Evolutionary conservation across 2,113 vertebrate genomes (phyloP).

Genomic region (Chinchilla lanigera): DNA sequence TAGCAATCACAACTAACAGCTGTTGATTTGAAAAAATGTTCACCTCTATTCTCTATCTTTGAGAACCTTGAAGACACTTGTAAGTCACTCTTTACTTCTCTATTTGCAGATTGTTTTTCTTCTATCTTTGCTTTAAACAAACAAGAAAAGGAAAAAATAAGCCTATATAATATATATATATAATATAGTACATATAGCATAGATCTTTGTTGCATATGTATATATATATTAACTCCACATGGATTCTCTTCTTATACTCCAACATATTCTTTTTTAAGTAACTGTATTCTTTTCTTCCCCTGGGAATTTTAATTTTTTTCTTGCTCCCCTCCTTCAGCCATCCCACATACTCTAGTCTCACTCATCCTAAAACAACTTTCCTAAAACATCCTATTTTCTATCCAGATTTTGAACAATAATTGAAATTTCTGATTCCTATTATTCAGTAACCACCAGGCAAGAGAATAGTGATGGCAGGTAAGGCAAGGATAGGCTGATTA

Average conservation of each 20-base stretch:
- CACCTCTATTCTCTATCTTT: neutral
- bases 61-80: neutral
- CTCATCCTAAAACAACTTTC: neutral
- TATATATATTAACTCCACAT: neutral
- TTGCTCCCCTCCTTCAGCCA: neutral
- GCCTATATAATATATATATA: no score
- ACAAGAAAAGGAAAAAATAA: neutral
- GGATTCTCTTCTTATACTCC: neutral
- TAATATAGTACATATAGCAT: no score
- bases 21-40: neutral
- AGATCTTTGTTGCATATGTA: neutral
- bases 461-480: neutral
- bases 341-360: neutral
- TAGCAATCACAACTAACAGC: neutral
- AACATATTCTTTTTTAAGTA: neutral
- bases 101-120: neutral
- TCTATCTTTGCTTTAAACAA: constrained; percentile 35
- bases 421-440: neutral
- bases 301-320: neutral
- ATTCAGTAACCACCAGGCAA: neutral
- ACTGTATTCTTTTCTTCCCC: neutral
- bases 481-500: neutral
- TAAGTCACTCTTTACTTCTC: neutral
- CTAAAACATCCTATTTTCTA: neutral
- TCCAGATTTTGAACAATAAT: neutral